Conservation (phyloP, 2,113 vertebrate species). For the Solea senegalensis region DNA sequence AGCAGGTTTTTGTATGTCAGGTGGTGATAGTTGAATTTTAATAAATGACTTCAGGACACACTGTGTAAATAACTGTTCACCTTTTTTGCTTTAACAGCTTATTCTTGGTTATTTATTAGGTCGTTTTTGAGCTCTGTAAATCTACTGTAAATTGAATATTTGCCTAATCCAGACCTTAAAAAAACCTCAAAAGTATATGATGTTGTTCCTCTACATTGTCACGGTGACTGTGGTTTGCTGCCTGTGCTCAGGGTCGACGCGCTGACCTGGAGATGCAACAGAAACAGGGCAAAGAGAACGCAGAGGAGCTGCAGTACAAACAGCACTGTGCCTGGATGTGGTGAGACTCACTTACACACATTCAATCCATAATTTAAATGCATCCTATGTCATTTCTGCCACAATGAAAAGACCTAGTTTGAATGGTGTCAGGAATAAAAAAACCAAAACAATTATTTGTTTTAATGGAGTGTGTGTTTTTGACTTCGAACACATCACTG, state of each 20-base stretch:
- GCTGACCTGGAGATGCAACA: constrained; percentile 92
- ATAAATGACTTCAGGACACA: neutral
- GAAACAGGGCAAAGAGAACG: constrained; percentile 87
- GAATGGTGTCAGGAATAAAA: neutral
- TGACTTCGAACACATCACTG: neutral
- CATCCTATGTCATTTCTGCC: no score
- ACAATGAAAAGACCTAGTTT: no score
- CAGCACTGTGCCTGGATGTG: constrained; percentile 93
- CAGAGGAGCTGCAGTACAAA: constrained; percentile 88
- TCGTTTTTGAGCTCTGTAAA: no score
- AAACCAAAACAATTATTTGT: no score
- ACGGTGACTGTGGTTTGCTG: neutral
- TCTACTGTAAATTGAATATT: no score
- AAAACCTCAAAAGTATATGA: no score
- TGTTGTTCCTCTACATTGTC: neutral
- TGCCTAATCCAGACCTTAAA: no score
- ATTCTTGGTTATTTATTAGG: no score
- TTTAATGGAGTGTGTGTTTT: neutral
- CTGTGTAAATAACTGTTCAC: no score
- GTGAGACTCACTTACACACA: constrained; percentile 76
- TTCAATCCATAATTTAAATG: neutral
- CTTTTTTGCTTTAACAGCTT: neutral
- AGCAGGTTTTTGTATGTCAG: no score
- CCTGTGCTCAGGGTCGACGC: constrained; percentile 86
- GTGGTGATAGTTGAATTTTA: neutral